Percentiles rank a stretch among this genome's conserved stretches.
Conservation (phyloP, 30 jellyfish, hydroid and myxozoan species). For the Cassiopea andromeda region DNA sequence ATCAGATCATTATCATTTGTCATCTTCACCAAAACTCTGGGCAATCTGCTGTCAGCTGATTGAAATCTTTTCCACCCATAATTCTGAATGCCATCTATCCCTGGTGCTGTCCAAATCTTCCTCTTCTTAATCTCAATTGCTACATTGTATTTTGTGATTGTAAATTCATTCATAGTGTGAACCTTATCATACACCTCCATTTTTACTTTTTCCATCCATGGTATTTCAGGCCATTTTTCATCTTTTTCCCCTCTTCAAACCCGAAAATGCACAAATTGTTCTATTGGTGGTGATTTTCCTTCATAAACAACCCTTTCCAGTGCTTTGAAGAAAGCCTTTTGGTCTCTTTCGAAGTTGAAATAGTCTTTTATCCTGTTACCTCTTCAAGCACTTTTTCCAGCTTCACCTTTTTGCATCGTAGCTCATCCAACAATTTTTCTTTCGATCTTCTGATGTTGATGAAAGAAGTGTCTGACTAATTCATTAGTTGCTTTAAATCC, state of each 20-base stretch:
- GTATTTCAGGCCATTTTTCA: conserved; percentile 26
- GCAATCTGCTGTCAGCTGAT: neutral
- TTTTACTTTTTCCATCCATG: conserved; percentile 50
- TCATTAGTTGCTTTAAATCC: conserved; percentile 8
- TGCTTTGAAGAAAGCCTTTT: neutral
- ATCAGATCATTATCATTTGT: conserved; percentile 5
- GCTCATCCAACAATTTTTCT: conserved; percentile 20
- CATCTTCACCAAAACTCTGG: neutral
- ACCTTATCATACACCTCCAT: conserved; percentile 51
- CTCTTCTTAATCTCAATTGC: conserved; percentile 35
- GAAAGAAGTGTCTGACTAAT: neutral
- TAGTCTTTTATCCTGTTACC: conserved; percentile 34
- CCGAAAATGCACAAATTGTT: conserved; percentile 25
- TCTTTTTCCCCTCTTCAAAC: conserved; percentile 15
- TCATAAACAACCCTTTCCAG: conserved; percentile 5
- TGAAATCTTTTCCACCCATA: neutral
- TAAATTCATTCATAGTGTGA: conserved; percentile 45
- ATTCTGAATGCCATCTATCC: conserved; percentile 26
- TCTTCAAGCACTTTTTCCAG: neutral
- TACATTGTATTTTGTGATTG: conserved; percentile 32
- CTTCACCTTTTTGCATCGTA: neutral
- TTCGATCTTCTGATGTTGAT: conserved; percentile 11
- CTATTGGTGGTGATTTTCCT: conserved; percentile 37
- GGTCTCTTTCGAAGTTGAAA: neutral
- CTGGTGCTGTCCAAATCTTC: conserved; percentile 47